Percentiles rank a stretch among this genome's conserved stretches.
phyloP scores from a whole-genome alignment of 2,888 invertebrate species.

The Mamestra brassicae region DNA sequence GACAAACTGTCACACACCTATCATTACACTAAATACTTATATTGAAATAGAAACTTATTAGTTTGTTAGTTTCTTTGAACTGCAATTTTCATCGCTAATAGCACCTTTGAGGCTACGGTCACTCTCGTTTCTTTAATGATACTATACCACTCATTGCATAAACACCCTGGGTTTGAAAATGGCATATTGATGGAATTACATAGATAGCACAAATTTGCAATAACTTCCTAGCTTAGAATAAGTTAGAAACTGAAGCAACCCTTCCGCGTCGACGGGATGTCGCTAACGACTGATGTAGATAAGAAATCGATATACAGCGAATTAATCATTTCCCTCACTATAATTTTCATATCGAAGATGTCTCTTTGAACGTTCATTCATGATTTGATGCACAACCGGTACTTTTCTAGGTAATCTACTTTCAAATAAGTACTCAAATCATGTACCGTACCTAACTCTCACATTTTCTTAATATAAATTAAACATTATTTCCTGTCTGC shows the following conservation, averaged over 20 bases:
- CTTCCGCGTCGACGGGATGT: conserved; percentile 23
- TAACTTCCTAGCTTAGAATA: conserved; percentile 33
- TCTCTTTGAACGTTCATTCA: conserved; percentile 7
- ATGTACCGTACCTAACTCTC: conserved; percentile 28
- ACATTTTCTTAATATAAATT: conserved; percentile 36
- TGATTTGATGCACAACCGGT: conserved; percentile 13
- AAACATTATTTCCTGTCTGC: conserved; percentile 17
- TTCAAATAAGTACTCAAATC: conserved; percentile 14
- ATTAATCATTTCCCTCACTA: conserved; percentile 30
- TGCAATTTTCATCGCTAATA: conserved; percentile 39
- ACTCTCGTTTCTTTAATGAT: conserved; percentile 36
- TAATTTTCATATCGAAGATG: conserved; percentile 31
- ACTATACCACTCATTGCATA: conserved; percentile 3
- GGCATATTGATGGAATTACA: conserved; percentile 20
- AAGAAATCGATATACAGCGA: conserved; percentile 35
- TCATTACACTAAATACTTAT: conserved; percentile 42
- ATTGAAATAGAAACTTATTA: conserved; percentile 49
- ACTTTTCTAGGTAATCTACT: background rate
- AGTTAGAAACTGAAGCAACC: conserved; percentile 17
- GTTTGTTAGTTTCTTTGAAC: conserved; percentile 31
- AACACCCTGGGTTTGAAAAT: conserved; percentile 24
- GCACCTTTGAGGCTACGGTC: conserved; percentile 15
- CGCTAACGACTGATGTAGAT: conserved; percentile 24
- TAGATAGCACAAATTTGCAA: conserved; percentile 14
- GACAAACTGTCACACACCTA: conserved; percentile 41